Base-by-base conservation (phyloP, 1,140 invertebrate species). In the Drosophila carrolli region DNA sequence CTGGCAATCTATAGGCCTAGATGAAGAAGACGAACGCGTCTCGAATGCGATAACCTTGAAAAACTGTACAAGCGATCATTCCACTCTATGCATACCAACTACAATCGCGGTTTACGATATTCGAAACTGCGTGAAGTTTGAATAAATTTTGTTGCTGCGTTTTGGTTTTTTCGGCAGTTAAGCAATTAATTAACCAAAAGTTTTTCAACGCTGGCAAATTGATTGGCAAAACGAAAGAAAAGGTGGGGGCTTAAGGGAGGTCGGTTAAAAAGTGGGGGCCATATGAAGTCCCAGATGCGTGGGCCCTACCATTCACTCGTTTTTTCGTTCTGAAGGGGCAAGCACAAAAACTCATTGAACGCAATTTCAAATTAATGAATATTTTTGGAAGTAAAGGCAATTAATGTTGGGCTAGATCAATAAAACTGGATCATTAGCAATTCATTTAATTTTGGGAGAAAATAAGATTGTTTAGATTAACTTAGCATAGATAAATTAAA, bases 1-100 rank as follows among this genome's bases (percentile, higher is more conserved):
- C n/a, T 37, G 6, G n/a, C 19, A 27, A 68, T 35, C 51, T 48
- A 23, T 29, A 71, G 37, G 63, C 60, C 60, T 65, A 51, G 71
- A 59, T 54, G 32, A 75, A 79, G 71, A 84, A 70, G 48, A 56
- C 41, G 27, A 57, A 43, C 41, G 56, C 19, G 38, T 27, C 32
- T 38, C 23, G 55, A 57, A 41, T 56, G 9, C 54, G 62, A 23
- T 70, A 91, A 91, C 89, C 89, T 91, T 91, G 89, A 91, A 91
- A 89, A 48, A 57, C 59, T 88, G 63, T 73, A 78, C 66, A 91
- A 76, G 75, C 88, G 89, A 91, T 91, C 89, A 91, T 91, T 91
- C 84, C 89, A 89, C 89, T 89, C 89, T 85, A 55, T 90, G 89
- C 84, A 91, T 91, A 84, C 83, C 60, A 84, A 90, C 37, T 57